phyloP scores from a whole-genome alignment of 2,113 vertebrate genomes.

The Chloebia gouldiae region DNA sequence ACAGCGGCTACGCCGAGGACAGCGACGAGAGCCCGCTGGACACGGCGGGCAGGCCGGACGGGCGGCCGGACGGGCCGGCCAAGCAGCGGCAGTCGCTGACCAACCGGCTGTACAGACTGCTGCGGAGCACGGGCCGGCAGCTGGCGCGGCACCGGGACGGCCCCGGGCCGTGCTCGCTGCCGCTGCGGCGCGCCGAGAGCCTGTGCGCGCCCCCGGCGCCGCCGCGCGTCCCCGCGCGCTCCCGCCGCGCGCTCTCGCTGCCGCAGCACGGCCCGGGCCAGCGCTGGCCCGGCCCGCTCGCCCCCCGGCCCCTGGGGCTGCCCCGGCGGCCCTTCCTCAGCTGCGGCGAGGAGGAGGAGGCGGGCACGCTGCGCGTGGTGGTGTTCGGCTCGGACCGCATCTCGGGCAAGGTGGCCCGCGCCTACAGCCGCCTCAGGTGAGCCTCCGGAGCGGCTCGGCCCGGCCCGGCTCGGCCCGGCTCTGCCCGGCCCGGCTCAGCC shows the following conservation, averaged over 20 bases:
- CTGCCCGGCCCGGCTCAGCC: background rate
- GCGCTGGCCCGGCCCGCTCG: background rate
- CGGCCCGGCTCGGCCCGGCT: background rate
- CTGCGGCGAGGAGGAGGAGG: conserved; percentile 83
- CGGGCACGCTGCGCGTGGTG: conserved; percentile 83
- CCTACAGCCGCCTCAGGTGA: conserved; percentile 87
- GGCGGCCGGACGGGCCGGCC: background rate
- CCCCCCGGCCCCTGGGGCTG: conserved; percentile 65
- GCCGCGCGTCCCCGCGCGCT: conserved; percentile 60
- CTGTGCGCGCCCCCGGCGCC: conserved; percentile 77
- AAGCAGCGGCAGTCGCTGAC: conserved; percentile 72
- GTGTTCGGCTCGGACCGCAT: conserved; percentile 95
- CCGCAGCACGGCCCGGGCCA: conserved; percentile 57
- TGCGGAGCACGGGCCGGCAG: conserved; percentile 81
- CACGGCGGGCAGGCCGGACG: background rate
- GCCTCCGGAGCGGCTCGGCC: too few species aligned
- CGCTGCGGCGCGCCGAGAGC: conserved; percentile 84
- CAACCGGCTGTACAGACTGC: conserved; percentile 82
- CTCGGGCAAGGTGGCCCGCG: conserved; percentile 90
- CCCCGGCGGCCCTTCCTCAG: conserved; percentile 90
- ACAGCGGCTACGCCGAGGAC: conserved; percentile 92
- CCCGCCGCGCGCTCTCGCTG: conserved; percentile 70
- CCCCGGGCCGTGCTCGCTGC: background rate
- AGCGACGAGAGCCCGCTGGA: conserved; percentile 78
- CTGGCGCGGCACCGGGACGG: conserved; percentile 62